These are phyloP conservation scores for Drymodes brunneopygia DNA, from an alignment of 2,113 vertebrate species.

Conservation along the genomic window DNA sequence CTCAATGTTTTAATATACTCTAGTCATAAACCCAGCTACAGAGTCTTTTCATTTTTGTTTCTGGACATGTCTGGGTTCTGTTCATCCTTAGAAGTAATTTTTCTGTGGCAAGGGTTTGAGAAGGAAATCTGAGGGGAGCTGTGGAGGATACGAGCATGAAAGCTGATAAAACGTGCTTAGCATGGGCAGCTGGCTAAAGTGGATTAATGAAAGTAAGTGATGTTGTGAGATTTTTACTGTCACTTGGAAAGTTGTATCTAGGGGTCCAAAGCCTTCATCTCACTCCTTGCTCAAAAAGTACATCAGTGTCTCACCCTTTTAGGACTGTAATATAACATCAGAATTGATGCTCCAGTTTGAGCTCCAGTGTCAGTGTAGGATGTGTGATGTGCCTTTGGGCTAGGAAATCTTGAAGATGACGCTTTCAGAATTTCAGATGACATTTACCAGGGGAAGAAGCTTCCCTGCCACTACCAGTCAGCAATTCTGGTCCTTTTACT, in stretches of 20 bases:
- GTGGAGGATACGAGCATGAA: not conserved
- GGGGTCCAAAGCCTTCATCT: not conserved
- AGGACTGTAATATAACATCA: not conserved
- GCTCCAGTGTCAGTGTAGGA: not conserved
- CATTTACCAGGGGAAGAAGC: slow-evolving; percentile 51
- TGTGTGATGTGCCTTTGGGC: slow-evolving; percentile 45
- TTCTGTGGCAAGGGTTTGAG: not conserved
- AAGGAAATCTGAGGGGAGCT: not conserved
- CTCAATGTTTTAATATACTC: not conserved
- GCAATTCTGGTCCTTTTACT: slow-evolving; percentile 64
- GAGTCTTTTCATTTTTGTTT: not conserved
- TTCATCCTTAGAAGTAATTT: not conserved
- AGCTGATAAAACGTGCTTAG: not conserved
- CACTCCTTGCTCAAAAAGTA: not conserved
- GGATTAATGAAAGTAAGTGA: not conserved
- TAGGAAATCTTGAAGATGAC: slow-evolving; percentile 15
- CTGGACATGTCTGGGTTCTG: not conserved
- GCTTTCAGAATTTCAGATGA: slow-evolving; percentile 50
- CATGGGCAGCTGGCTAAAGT: not conserved
- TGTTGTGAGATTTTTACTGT: not conserved
- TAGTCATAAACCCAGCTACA: not conserved
- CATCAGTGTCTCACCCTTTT: not conserved
- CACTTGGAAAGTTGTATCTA: not conserved
- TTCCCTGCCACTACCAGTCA: slow-evolving; percentile 68
- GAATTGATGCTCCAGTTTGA: not conserved